phyloP scores from a whole-genome alignment of 2,888 invertebrate genomes.

The Rhaphigaster nebulosa region DNA sequence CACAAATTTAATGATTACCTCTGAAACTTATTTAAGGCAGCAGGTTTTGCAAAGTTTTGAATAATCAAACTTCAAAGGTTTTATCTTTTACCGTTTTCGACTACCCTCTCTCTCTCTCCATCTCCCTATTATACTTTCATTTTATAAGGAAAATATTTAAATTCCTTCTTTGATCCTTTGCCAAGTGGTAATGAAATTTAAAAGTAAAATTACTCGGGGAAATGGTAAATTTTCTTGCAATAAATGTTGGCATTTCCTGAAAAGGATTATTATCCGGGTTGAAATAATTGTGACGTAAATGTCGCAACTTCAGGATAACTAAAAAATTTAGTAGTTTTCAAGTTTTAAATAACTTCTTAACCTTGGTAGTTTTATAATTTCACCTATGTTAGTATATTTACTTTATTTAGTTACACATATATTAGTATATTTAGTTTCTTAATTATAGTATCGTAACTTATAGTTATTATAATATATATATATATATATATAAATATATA shows the following conservation, averaged over 20 bases:
- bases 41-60: constrained; percentile 30
- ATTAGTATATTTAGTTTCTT: too few species aligned
- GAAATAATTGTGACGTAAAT: not conserved
- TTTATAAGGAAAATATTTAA: constrained; percentile 44
- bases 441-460: too few species aligned
- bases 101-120: not conserved
- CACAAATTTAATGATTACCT: not conserved
- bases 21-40: constrained; percentile 2
- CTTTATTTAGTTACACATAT: too few species aligned
- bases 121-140: constrained; percentile 38
- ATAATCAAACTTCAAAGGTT: constrained; percentile 46
- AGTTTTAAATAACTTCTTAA: not conserved
- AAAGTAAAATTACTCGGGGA: constrained; percentile 8
- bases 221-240: not conserved
- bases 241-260: not conserved
- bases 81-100: not conserved
- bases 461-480: too few species aligned
- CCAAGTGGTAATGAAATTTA: constrained; percentile 31
- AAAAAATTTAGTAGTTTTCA: not conserved
- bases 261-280: not conserved
- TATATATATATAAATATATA: too few species aligned
- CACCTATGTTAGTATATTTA: too few species aligned
- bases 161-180: constrained; percentile 34
- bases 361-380: too few species aligned
- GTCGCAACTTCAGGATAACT: not conserved